Conservation (phyloP, 1,140 invertebrate genomes). For the Sitodiplosis mosellana region DNA sequence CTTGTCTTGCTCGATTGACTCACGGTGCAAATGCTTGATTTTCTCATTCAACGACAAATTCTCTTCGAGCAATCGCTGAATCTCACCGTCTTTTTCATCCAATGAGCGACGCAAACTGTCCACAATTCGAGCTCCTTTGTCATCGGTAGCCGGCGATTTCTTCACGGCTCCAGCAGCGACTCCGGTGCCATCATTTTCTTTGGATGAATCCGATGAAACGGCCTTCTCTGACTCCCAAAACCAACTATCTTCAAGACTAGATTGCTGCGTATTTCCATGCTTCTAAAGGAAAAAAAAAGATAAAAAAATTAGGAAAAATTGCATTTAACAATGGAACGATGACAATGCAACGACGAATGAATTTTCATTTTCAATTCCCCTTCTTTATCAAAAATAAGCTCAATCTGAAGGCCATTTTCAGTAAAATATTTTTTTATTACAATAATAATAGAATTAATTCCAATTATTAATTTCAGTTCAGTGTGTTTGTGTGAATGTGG, state of each 20-base stretch:
- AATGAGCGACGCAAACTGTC: constrained; percentile 6
- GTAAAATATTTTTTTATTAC: too few relatives aligned
- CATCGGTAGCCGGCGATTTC: constrained; percentile 7
- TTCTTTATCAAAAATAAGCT: too few relatives aligned
- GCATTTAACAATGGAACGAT: too few relatives aligned
- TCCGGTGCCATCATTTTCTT: constrained; percentile 7
- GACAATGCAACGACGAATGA: too few relatives aligned
- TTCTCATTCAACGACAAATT: constrained; percentile 25
- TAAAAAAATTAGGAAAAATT: not conserved
- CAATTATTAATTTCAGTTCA: too few relatives aligned
- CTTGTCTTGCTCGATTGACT: constrained; percentile 32
- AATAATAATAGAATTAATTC: too few relatives aligned
- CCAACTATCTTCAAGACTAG: constrained; percentile 29
- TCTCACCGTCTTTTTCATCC: constrained; percentile 7
- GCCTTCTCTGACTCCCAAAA: constrained; percentile 30
- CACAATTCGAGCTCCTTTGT: constrained; percentile 2
- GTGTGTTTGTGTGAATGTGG: too few relatives aligned
- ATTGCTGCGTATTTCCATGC: constrained; percentile 1
- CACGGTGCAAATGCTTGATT: constrained; percentile 24
- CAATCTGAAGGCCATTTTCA: too few relatives aligned
- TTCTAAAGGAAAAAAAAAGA: not conserved
- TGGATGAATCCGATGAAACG: constrained; percentile 13
- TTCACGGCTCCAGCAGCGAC: constrained; percentile 7
- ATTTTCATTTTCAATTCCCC: too few relatives aligned
- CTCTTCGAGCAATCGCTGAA: constrained; percentile 8